Evolutionary conservation across 2,797 vertebrate genomes (phyloP), one percentile per base, ranked within the genome.

Genomic region (Huso huso): DNA sequence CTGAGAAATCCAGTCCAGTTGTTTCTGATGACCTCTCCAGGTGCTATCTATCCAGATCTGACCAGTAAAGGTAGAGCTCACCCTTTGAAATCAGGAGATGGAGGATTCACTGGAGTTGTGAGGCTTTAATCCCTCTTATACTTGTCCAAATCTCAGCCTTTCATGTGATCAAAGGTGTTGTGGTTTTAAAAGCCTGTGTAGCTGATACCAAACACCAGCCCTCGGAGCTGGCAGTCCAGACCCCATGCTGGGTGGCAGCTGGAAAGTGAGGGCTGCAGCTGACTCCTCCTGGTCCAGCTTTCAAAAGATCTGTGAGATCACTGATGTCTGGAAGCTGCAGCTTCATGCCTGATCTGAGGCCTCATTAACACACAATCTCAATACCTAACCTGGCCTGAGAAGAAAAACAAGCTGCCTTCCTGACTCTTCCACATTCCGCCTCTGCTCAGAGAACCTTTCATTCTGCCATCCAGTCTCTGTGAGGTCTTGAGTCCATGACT

Each of bases 131-230:
- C 52, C n/a, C 48, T 66, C 64, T 66, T 53, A 61, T 48, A 53
- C 48, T 57, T 53, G 51, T 68, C 62, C 68, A 73, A 15, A 70
- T 72, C 71, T 71, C 71, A 78, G 10, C 50, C 67, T 76, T 66
- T 74, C 53, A 71, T 67, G 68, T 72, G 70, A 73, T 76, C 65
- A 74, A 72, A 72, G 61, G 62, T 51, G 13, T 67, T 12, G 50
- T n/a, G 1, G 49, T 51, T 64, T 64, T 64, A 51, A 64, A 64
- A 51, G 51, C 8, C 51, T 53, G 51, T 12, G 51, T 53, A 8
- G 51, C 55, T 11, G 12, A 12, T 58, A 12, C 3, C 23, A 11
- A 13, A 11, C 9, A 10, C 11, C 1, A 58, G 55, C 1, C 12
- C 55, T 58, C 13, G 12, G 55, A 58, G 55, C 55, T 58, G 55